Base-by-base conservation (phyloP, 2,113 vertebrate genomes). In the Holacanthus passer region DNA sequence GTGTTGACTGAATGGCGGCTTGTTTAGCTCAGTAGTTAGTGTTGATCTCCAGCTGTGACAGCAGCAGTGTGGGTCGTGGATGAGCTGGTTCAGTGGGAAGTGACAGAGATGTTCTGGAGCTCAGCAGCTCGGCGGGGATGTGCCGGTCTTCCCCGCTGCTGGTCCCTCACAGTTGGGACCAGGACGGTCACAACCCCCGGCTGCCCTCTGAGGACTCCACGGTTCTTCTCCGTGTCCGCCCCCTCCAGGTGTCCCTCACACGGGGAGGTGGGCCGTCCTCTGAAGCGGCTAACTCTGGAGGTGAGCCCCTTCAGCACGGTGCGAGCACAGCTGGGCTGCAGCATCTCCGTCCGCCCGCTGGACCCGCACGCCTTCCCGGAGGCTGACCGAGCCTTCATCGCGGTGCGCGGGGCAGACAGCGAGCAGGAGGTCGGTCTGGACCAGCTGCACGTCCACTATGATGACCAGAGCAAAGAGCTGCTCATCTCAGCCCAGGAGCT, bases 241-340 rank as follows among this genome's bases (percentile, higher is more conserved):
- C 9, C 66, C 1, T 24, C 5, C 0, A 72, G 24, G 39, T 81
- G 29, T 16, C 27, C 63, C 0, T 12, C 71, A 9, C 76, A 64
- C 0, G 69, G 43, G 0, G 87, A 77, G 64, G 55, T 16, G 0
- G 82, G 79, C 6, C 74, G 0, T 27, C 80, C 94, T 7, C 73
- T 95, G 45, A 94, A 83, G 87, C 94, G 86, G 31, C 98, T 97
- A 97, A 81, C 83, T 27, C 82, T 98, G 73, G 53, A 39, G 3
- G 97, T 97, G 60, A 94, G 92, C 62, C 96, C 97, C 6, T 97
- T 96, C 68, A 94, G 94, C 24, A 90, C 91, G 20, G 93, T 99
- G 19, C 93, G 88, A 60, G 95, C 94, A 2, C 93, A 88, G 58
- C 84, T 99, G 20, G 93, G 92, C 6, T 98, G 97, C 86, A 95